These are phyloP conservation scores for Callosobruchus maculatus DNA, from an alignment of 2,888 invertebrate genomes.

Conservation along the genomic window DNA sequence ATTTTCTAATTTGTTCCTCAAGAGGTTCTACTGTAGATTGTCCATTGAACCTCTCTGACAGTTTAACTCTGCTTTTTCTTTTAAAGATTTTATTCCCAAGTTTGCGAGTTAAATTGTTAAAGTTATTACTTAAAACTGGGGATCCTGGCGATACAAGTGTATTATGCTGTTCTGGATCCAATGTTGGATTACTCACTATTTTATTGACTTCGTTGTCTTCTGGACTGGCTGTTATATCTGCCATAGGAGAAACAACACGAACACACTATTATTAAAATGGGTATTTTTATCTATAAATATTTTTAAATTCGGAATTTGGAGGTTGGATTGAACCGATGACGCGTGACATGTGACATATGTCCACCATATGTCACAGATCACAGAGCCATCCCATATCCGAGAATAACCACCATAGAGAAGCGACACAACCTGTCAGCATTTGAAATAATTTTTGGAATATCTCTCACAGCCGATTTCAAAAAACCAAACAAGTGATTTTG, in stretches of 20 bases:
- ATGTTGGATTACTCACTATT: conserved; percentile 1
- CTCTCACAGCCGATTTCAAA: too few relatives aligned
- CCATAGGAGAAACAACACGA: neutral
- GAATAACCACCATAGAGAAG: too few relatives aligned
- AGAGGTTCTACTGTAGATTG: neutral
- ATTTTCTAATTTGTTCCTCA: conserved; percentile 3
- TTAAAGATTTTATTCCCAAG: conserved; percentile 8
- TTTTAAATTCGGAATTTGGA: too few relatives aligned
- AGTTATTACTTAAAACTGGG: conserved; percentile 16
- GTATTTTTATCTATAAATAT: too few relatives aligned
- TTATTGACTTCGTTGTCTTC: conserved; percentile 12
- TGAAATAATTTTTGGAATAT: too few relatives aligned
- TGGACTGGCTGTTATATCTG: neutral
- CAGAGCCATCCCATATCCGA: too few relatives aligned
- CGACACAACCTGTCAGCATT: too few relatives aligned
- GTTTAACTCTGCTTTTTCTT: conserved; percentile 15
- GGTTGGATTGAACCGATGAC: too few relatives aligned
- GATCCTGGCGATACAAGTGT: conserved; percentile 33
- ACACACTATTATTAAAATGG: too few relatives aligned
- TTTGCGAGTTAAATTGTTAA: conserved; percentile 2
- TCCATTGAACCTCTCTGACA: conserved; percentile 13
- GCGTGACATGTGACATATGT: too few relatives aligned
- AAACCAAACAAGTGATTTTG: too few relatives aligned
- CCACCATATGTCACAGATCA: too few relatives aligned
- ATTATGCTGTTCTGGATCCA: conserved; percentile 10